Evolutionary conservation across 2,797 vertebrate genomes (phyloP).

Genomic region (Sebastes vulpes): DNA sequence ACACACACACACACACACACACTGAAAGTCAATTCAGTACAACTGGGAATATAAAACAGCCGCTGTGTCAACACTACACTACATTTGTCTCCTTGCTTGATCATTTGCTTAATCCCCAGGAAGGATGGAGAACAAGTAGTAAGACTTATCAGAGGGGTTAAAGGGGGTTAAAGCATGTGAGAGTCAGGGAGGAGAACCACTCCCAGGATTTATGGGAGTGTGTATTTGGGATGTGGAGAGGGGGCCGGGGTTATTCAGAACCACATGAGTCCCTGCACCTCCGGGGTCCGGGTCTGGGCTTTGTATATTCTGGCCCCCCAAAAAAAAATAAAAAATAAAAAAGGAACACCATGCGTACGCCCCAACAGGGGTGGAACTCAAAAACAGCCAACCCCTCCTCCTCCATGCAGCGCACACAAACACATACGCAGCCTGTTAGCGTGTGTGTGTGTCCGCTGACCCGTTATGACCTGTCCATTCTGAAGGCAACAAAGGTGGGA

Average conservation of each 20-base stretch:
- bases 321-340: not conserved
- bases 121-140: constrained; percentile 12
- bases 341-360: constrained; percentile 19
- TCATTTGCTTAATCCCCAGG: constrained; percentile 35
- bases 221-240: constrained; percentile 5
- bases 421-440: constrained; percentile 44
- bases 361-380: constrained; percentile 16
- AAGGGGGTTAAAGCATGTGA: constrained; percentile 49
- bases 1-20: not conserved
- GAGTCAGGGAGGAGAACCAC: constrained; percentile 47
- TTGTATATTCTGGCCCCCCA: constrained; percentile 16
- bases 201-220: constrained; percentile 18
- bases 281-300: constrained; percentile 5
- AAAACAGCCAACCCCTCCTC: not conserved
- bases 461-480: constrained; percentile 82
- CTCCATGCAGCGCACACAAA: not conserved
- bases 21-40: not conserved
- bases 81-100: constrained; percentile 16
- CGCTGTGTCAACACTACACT: not conserved
- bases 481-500: constrained; percentile 79
- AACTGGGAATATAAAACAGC: not conserved
- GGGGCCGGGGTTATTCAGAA: constrained; percentile 22
- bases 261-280: constrained; percentile 28
- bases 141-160: constrained; percentile 20
- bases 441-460: constrained; percentile 77